A percentile compares a stretch with the other conserved stretches of the same genome.
These are phyloP conservation scores for Pipistrellus nathusii DNA, from an alignment of 2,797 vertebrate species.

Conservation along the genomic window DNA sequence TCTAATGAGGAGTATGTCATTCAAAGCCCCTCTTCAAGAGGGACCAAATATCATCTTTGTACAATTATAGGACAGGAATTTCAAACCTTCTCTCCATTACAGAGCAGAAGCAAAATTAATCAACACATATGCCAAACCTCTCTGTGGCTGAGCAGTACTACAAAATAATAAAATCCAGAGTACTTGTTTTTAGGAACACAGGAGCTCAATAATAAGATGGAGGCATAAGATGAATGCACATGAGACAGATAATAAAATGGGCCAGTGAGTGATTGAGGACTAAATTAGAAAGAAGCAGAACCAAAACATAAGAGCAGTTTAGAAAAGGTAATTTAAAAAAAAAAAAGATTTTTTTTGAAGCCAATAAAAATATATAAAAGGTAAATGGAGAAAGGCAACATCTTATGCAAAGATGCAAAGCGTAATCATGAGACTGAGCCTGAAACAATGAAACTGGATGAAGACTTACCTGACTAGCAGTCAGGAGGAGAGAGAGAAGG, in stretches of 20 bases:
- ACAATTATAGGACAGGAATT: background rate
- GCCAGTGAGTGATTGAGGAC: background rate
- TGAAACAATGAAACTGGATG: background rate
- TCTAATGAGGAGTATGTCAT: background rate
- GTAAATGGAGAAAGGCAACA: background rate
- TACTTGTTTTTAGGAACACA: background rate
- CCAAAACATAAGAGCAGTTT: background rate
- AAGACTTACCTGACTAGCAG: background rate
- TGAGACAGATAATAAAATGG: background rate
- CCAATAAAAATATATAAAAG: background rate
- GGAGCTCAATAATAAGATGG: background rate
- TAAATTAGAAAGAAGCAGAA: background rate
- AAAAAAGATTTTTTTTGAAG: background rate
- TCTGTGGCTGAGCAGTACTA: background rate
- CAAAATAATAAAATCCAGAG: background rate
- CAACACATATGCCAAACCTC: background rate
- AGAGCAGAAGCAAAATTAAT: background rate
- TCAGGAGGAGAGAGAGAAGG: background rate
- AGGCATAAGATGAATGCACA: background rate
- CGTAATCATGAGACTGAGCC: background rate
- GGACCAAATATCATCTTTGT: background rate
- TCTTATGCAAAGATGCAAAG: background rate
- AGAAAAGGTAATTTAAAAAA: background rate
- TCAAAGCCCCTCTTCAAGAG: background rate
- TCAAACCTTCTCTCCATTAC: background rate